phyloP scores from a whole-genome alignment of 2,888 invertebrate species.

The Baronia brevicornis region DNA sequence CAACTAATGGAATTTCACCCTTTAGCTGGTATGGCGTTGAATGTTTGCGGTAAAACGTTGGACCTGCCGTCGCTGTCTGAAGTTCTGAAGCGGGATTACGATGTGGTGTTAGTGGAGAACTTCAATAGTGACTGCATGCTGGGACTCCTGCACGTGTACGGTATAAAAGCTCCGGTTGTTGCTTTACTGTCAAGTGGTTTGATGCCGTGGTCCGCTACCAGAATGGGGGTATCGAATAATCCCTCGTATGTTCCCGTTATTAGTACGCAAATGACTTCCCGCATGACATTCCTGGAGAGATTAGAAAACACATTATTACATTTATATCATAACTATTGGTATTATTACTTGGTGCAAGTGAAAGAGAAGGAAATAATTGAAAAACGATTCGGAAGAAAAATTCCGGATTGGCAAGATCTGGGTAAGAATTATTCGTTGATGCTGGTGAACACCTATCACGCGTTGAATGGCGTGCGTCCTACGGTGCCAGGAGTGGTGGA shows the following conservation, averaged over 20 bases:
- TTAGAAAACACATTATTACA: conserved; percentile 47
- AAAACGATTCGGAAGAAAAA: conserved; percentile 42
- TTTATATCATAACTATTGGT: conserved; percentile 46
- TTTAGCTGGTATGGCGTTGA: conserved; percentile 43
- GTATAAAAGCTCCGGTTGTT: conserved; percentile 70
- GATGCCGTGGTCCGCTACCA: conserved; percentile 72
- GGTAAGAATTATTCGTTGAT: conserved; percentile 57
- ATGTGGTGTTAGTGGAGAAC: conserved; percentile 77
- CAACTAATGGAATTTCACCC: conserved; percentile 41
- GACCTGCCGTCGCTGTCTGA: conserved; percentile 48
- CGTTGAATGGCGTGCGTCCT: conserved; percentile 62
- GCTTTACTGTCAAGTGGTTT: conserved; percentile 71
- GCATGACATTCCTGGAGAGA: conserved; percentile 70
- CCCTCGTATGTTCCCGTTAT: conserved; percentile 72
- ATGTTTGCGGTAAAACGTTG: conserved; percentile 52
- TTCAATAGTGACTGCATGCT: conserved; percentile 79
- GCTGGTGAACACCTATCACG: conserved; percentile 71
- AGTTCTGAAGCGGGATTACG: conserved; percentile 68
- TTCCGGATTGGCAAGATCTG: conserved; percentile 55
- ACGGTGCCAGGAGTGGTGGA: conserved; percentile 63
- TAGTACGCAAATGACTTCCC: conserved; percentile 58
- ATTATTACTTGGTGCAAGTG: conserved; percentile 21
- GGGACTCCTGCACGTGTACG: conserved; percentile 20
- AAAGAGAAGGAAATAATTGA: conserved; percentile 32
- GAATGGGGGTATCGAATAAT: conserved; percentile 64